Conservation (phyloP, 2,113 vertebrate species). For the Oncorhynchus nerka region DNA sequence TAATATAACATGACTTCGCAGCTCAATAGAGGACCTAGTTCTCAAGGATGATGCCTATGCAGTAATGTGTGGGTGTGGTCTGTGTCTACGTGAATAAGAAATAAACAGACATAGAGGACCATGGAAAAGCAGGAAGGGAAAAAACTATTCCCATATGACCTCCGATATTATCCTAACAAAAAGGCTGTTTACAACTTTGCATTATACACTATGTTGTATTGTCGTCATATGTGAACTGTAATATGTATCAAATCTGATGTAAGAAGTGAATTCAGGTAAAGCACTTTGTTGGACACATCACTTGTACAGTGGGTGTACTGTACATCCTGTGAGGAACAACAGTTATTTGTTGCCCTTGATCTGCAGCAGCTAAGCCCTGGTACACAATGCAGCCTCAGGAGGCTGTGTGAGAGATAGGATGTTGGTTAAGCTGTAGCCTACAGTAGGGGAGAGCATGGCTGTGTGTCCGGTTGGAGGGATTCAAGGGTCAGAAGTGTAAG, state of each 20-base stretch:
- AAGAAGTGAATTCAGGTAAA: no score
- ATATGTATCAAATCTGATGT: no score
- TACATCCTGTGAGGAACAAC: slow-evolving; percentile 1
- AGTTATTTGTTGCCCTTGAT: not conserved
- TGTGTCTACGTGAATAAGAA: not conserved
- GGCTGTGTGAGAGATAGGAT: slow-evolving; percentile 1
- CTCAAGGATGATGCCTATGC: slow-evolving; percentile 48
- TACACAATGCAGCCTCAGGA: slow-evolving; percentile 1
- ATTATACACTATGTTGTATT: no score
- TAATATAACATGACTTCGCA: slow-evolving; percentile 46
- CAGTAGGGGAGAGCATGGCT: not conserved
- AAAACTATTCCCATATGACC: slow-evolving; percentile 39
- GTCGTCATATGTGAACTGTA: no score
- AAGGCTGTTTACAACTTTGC: not conserved
- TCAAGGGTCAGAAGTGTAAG: not conserved
- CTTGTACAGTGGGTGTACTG: not conserved
- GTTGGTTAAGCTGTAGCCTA: not conserved
- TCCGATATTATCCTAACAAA: not conserved
- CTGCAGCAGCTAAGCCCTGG: slow-evolving; percentile 1
- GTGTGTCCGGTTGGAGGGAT: not conserved
- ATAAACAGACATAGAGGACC: not conserved
- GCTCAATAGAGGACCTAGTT: slow-evolving; percentile 61
- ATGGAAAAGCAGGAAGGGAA: slow-evolving; percentile 17
- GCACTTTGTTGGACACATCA: no score
- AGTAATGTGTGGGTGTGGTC: slow-evolving; percentile 12